These are phyloP conservation scores for Tipula lateralis DNA, from an alignment of 2,888 invertebrate species.

Conservation along the genomic window DNA sequence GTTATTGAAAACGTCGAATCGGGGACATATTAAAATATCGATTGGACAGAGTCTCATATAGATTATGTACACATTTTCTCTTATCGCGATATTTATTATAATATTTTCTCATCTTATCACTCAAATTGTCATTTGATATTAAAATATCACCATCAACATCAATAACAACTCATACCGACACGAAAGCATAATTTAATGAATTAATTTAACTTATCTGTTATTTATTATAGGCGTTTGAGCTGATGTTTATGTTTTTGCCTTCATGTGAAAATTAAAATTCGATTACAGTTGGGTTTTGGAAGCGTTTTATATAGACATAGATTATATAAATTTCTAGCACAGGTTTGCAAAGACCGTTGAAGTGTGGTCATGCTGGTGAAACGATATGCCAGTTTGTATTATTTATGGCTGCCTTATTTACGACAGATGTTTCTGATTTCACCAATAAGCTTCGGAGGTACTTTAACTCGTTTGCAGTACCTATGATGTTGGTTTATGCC, in stretches of 20 bases:
- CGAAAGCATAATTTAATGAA: neutral
- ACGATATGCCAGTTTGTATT: too few species aligned
- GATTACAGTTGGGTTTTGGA: neutral
- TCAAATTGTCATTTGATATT: neutral
- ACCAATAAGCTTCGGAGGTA: too few species aligned
- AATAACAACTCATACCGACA: neutral
- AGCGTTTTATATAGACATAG: too few species aligned
- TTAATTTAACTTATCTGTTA: neutral
- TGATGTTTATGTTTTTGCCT: neutral
- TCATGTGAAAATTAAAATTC: neutral
- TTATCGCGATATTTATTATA: neutral
- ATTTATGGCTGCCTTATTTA: too few species aligned
- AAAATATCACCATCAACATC: neutral
- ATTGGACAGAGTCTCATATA: neutral
- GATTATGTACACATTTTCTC: neutral
- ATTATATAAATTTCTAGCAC: too few species aligned
- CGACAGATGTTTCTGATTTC: too few species aligned
- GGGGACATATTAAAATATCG: neutral
- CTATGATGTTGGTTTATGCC: too few species aligned
- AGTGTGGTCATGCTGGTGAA: too few species aligned
- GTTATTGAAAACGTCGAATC: neutral
- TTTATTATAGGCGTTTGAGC: neutral
- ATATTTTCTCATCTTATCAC: neutral
- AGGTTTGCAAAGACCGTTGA: too few species aligned
- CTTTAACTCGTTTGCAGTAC: too few species aligned